Evolutionary conservation across 2,113 vertebrate genomes (phyloP).

Genomic region (Chamaetylas fuelleborni): DNA sequence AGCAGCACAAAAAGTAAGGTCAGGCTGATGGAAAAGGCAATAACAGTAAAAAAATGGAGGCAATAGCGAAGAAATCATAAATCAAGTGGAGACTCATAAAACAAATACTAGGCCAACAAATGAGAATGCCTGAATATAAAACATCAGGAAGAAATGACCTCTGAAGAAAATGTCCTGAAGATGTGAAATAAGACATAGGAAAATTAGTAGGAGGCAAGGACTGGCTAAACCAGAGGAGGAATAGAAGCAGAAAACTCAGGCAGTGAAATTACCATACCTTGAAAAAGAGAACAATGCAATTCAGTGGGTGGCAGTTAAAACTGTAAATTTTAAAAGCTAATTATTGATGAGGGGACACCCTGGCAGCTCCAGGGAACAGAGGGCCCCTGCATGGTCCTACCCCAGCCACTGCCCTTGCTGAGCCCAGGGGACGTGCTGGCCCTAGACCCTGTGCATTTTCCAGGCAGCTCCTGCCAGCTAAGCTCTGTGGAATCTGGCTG

Average conservation of each 20-base stretch:
- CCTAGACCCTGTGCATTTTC: neutral
- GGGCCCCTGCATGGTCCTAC: neutral
- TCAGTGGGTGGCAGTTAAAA: neutral
- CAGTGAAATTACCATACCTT: neutral
- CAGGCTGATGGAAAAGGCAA: neutral
- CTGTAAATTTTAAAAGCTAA: neutral
- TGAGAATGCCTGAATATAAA: neutral
- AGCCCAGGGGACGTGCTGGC: neutral
- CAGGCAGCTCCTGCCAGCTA: neutral
- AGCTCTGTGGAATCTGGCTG: neutral
- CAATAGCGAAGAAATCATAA: neutral
- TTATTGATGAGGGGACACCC: neutral
- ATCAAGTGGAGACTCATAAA: neutral
- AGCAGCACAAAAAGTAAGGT: neutral
- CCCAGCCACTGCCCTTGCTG: rapidly evolving
- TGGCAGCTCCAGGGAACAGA: neutral
- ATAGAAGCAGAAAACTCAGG: neutral
- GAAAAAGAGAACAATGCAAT: neutral
- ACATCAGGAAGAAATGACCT: neutral
- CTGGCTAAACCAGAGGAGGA: neutral
- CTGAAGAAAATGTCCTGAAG: neutral
- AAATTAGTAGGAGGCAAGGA: neutral
- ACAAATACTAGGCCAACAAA: neutral
- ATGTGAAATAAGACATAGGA: neutral
- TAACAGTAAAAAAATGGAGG: neutral